Conservation (phyloP, 2,113 vertebrate species). For the Plestiodon gilberti region DNA sequence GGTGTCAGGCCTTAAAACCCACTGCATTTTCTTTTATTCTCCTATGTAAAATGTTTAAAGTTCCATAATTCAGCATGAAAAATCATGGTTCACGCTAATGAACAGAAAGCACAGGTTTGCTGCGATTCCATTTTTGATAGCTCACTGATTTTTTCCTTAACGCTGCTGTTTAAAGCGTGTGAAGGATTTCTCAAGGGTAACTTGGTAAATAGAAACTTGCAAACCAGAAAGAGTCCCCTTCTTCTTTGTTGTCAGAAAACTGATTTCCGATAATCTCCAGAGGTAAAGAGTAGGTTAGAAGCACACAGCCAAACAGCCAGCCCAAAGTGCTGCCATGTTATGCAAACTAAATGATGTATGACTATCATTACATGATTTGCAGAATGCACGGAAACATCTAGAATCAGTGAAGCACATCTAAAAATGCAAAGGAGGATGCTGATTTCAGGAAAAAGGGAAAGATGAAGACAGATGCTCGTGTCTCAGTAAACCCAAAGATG, state of each 20-base stretch:
- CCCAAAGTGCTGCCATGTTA: background rate
- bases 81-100: constrained; percentile 52
- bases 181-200: constrained; percentile 69
- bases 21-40: constrained; percentile 24
- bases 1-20: constrained; percentile 35
- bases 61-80: constrained; percentile 45
- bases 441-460: constrained; percentile 36
- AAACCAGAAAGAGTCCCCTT: constrained; percentile 3
- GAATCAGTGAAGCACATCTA: constrained; percentile 36
- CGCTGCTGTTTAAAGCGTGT: constrained; percentile 28
- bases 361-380: constrained; percentile 5
- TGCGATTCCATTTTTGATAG: constrained; percentile 44
- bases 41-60: constrained; percentile 56
- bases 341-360: constrained; percentile 45
- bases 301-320: background rate
- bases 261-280: constrained; percentile 54
- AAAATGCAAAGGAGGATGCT: constrained; percentile 43
- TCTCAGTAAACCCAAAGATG: constrained; percentile 45
- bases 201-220: constrained; percentile 50
- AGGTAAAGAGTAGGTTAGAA: constrained; percentile 59
- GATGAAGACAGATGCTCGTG: background rate
- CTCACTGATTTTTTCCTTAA: constrained; percentile 43
- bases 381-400: constrained; percentile 55
- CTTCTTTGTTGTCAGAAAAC: constrained; percentile 54
- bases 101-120: constrained; percentile 20